Base-by-base conservation (phyloP, 92 coral and sea anemone genomes). In the Epizoanthus illoricatus region DNA sequence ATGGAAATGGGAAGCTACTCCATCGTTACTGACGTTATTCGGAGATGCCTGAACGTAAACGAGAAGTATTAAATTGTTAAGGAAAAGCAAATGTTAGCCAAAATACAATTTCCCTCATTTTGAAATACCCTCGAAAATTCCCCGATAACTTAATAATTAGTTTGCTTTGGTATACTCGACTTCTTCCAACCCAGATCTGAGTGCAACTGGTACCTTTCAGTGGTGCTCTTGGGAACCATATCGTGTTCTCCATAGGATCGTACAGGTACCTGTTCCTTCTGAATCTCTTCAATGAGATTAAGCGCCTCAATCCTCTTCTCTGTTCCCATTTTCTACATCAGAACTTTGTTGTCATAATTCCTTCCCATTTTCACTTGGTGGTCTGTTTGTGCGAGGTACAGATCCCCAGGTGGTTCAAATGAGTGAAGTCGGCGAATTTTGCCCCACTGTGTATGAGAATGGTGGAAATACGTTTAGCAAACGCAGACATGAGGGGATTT, bases 321-420 rank as follows among this genome's bases (percentile, higher is more conserved):
- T 0, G 61, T 67, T 5, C 36, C 1, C 41, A 43, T 80, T 21
- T 80, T 80, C 75, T 69, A 81, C 36, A 28, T 0, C 36, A 69
- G 52, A 7, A 81, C 57, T 70, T 56, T 81, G 0, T 0, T n/a
- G 42, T 81, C 79, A 28, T 81, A 61, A 24, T 24, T n/a, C 15
- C 52, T 49, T 16, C 87, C 82, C 55, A 65, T 58, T 11, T 66
- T 74, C 18, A 20, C 74, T 47, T 84, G 49, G 75, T 66, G 7
- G 72, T 52, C 63, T 84, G 75, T 39, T 75, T 76, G 76, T 84
- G 87, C 4, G 87, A 84, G 2, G 69, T 84, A 47, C 83, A 84
- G 11, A 75, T 74, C 3, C 76, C 83, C 18, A 84, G 74, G 6
- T 19, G 6, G 47, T 28, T 28, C 36, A 28, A 28, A 28, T 2